phyloP scores from a whole-genome alignment of 2,888 invertebrate species.

The Nemapogon koenigi region DNA sequence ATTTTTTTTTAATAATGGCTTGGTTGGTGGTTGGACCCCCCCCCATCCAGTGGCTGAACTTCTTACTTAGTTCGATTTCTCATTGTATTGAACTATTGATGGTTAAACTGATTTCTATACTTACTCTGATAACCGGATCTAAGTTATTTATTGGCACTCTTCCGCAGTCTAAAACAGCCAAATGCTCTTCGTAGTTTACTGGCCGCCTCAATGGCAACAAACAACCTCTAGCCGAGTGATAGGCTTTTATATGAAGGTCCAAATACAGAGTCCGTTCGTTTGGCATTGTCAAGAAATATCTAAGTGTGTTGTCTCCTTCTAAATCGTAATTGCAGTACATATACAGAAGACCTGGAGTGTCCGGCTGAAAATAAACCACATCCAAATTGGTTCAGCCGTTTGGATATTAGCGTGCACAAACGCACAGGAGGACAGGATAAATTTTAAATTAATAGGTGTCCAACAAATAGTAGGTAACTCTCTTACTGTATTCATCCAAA shows the following conservation, averaged over 20 bases:
- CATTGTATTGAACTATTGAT: no score
- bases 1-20: no score
- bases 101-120: no score
- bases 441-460: no score
- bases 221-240: constrained; percentile 31
- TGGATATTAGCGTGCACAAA: neutral
- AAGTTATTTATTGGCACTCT: constrained; percentile 54
- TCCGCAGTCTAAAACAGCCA: constrained; percentile 46
- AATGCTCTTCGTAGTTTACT: constrained; percentile 24
- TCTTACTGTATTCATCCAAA: no score
- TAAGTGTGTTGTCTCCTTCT: constrained; percentile 36
- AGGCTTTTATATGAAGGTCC: constrained; percentile 33
- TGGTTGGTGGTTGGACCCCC: no score
- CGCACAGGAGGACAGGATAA: no score
- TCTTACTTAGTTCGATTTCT: no score
- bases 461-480: no score
- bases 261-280: constrained; percentile 37
- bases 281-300: constrained; percentile 43
- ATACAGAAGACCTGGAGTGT: constrained; percentile 30
- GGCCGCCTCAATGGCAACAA: constrained; percentile 38
- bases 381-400: neutral
- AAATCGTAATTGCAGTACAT: constrained; percentile 34
- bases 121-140: constrained; percentile 52
- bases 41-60: no score
- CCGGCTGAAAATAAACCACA: constrained; percentile 33